Percentiles rank a stretch among this genome's conserved stretches.
These are phyloP conservation scores for Mizuhopecten yessoensis DNA, from an alignment of 1,140 invertebrate species.

Conservation along the genomic window DNA sequence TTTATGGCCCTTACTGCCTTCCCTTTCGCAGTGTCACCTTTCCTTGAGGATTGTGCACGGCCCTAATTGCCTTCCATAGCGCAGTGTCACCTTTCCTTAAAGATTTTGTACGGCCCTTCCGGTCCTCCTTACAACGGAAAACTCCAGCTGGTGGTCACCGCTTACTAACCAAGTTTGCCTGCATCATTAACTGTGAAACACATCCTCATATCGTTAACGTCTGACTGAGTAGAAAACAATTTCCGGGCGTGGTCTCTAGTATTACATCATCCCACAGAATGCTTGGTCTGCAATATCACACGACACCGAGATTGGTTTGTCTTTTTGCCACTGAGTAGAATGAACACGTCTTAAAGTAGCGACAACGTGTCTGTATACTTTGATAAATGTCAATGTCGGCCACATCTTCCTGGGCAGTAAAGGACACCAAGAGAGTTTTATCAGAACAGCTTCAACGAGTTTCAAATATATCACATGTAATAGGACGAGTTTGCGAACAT, in stretches of 20 bases:
- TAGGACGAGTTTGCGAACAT: no score
- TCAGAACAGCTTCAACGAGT: no score
- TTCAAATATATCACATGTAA: no score
- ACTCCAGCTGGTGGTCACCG: not conserved
- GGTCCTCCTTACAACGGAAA: not conserved
- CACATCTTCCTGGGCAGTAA: no score
- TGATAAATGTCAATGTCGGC: no score
- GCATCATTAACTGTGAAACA: not conserved
- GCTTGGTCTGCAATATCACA: not conserved
- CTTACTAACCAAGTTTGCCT: not conserved
- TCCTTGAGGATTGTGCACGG: not conserved
- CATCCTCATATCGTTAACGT: not conserved
- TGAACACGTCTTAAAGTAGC: no score
- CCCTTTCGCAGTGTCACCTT: not conserved
- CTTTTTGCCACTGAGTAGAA: no score
- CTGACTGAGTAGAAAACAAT: not conserved
- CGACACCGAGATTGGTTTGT: not conserved
- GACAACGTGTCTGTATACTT: no score
- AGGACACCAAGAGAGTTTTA: no score
- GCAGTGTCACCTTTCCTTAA: not conserved
- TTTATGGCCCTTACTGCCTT: not conserved
- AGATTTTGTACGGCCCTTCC: not conserved
- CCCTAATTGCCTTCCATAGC: not conserved
- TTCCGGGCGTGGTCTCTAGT: not conserved
- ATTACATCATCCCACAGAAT: conserved; percentile 14